Evolutionary conservation across 2,888 invertebrate genomes (phyloP), one percentile per base, ranked within the genome.

Genomic region (Xylophagus ater): DNA sequence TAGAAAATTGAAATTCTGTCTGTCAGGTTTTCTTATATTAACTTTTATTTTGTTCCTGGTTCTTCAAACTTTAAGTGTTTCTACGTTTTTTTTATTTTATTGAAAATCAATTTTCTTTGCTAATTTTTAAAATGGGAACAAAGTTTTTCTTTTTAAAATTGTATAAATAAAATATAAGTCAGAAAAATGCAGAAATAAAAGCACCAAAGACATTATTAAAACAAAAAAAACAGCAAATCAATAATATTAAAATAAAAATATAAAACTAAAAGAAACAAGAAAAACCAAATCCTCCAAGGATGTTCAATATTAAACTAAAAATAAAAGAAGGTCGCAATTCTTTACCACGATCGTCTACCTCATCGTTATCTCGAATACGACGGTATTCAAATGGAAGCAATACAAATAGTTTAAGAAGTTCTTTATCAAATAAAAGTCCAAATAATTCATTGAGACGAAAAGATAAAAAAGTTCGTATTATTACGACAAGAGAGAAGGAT

Each of bases 231-330:
- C 29, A 30, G 29, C 23, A 23, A 10, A 18, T 15, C 40, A 34
- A n/a, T 6, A 35, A 40, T n/a, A 26, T 37, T 12, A n/a, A 25
- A 25, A 25, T 14, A 26, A 24, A 24, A 34, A 33, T 21, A 39
- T 20, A 33, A n/a, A 14, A 17, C 9, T 26, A 32, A 12, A 21
- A 12, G 18, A 30, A 40, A 41, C 4, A 31, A 31, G 35, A 31
- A 29, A 15, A 26, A 13, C 31, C 18, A 41, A 24, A 13, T n/a
- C n/a, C n/a, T n/a, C n/a, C n/a, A 24, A 31, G 13, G 13, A 65
- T 65, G 65, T 65, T 66, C 50, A 66, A 58, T 55, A 57, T 65
- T 37, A 66, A 65, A 55, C 54, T 65, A 45, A 65, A 66, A 65
- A 61, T 65, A 42, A 65, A 64, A 49, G 65, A 66, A 47, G 65